Conservation (phyloP, 2,113 vertebrate species). For the Casuarius casuarius region DNA sequence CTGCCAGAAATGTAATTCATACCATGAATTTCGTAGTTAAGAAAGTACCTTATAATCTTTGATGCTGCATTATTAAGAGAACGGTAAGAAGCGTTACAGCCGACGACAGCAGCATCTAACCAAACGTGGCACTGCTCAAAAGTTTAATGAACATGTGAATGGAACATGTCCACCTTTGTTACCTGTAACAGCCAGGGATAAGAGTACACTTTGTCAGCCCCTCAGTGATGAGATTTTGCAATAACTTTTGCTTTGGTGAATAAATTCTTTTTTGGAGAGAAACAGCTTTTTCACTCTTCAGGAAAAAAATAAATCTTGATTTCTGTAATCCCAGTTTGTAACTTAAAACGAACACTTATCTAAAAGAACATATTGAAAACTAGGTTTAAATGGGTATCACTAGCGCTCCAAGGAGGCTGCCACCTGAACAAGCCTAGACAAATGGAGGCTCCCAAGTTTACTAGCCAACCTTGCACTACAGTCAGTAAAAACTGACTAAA, state of each 20-base stretch:
- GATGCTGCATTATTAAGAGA: neutral
- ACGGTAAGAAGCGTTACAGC: neutral
- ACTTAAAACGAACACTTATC: neutral
- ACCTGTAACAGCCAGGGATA: neutral
- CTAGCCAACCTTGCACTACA: no score
- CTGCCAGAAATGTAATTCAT: neutral
- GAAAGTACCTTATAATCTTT: neutral
- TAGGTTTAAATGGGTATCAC: neutral
- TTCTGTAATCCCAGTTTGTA: neutral
- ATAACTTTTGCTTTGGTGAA: no score
- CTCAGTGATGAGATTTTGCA: neutral
- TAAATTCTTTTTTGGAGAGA: neutral
- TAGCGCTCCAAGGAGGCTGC: neutral
- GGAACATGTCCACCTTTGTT: neutral
- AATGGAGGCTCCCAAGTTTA: neutral
- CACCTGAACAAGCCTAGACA: neutral
- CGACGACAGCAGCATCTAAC: neutral
- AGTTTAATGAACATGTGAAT: neutral
- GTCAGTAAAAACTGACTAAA: neutral
- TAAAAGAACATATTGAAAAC: neutral
- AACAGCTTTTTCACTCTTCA: neutral
- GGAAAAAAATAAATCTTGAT: neutral
- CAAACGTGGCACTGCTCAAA: neutral
- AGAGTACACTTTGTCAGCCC: neutral
- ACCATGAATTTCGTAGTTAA: neutral